A percentile compares a stretch with the other conserved stretches of the same genome.
phyloP scores from a whole-genome alignment of 2,797 vertebrate species.

The Corythornis leucogaster region DNA sequence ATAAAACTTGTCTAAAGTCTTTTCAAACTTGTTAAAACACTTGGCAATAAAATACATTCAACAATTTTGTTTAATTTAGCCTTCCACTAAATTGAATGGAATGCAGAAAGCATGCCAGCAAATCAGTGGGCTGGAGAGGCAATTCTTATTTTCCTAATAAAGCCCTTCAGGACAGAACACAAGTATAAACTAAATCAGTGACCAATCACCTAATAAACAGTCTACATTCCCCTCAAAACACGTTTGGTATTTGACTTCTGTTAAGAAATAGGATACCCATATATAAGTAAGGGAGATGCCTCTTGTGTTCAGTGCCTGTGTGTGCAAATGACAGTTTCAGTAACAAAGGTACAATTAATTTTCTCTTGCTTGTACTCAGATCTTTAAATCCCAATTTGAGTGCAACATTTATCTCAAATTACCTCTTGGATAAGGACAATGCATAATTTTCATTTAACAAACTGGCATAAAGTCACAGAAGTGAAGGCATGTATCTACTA shows the following conservation, averaged over 20 bases:
- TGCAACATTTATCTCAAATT: neutral
- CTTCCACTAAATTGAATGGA: neutral
- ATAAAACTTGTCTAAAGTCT: neutral
- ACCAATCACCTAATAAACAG: neutral
- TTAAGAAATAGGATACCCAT: slow-evolving; percentile 15
- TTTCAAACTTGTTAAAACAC: neutral
- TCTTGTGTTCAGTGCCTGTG: neutral
- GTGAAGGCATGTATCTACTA: neutral
- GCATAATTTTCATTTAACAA: neutral
- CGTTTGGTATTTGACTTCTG: neutral
- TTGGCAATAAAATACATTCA: neutral
- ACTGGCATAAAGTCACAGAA: neutral
- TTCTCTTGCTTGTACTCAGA: neutral
- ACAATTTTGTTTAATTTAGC: neutral
- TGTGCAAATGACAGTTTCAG: neutral
- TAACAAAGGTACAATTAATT: neutral
- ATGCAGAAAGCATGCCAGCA: neutral
- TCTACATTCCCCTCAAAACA: neutral
- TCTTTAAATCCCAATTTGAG: neutral
- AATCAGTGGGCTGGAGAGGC: neutral
- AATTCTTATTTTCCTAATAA: slow-evolving; percentile 33
- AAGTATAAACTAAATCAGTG: slow-evolving; percentile 10
- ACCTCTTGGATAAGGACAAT: neutral
- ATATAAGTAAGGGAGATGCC: neutral
- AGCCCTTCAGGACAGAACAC: neutral